phyloP scores from a whole-genome alignment of 2,888 invertebrate genomes.

The Archips xylosteana region DNA sequence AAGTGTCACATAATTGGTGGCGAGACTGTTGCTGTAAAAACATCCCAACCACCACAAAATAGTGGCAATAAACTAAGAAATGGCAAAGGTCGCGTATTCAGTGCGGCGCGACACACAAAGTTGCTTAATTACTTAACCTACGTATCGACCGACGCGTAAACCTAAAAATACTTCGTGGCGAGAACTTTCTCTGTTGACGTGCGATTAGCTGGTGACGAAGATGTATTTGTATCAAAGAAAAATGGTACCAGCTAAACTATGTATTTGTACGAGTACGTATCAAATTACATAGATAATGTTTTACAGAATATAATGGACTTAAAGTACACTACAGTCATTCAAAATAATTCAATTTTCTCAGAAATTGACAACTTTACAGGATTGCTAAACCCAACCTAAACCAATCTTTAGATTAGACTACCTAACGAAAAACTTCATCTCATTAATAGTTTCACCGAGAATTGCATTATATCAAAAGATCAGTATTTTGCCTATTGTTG shows the following conservation, averaged over 20 bases:
- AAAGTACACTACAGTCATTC: too few relatives aligned
- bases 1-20: constrained; percentile 26
- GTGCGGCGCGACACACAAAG: constrained; percentile 21
- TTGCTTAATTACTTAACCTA: constrained; percentile 35
- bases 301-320: too few relatives aligned
- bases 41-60: constrained; percentile 27
- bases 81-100: constrained; percentile 35
- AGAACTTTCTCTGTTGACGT: constrained; percentile 3
- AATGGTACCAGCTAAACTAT: not conserved
- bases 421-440: too few relatives aligned
- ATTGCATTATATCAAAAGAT: too few relatives aligned
- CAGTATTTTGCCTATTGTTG: too few relatives aligned
- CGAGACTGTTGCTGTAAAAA: constrained; percentile 17
- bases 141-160: constrained; percentile 16
- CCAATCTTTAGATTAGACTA: too few relatives aligned
- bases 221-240: not conserved
- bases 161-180: constrained; percentile 12
- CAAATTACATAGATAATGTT: too few relatives aligned
- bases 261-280: too few relatives aligned
- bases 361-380: too few relatives aligned
- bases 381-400: too few relatives aligned
- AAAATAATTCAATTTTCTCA: too few relatives aligned
- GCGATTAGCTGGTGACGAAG: constrained; percentile 3
- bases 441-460: too few relatives aligned
- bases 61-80: constrained; percentile 34